These are phyloP conservation scores for Disparrhopalites patrizii DNA, from an alignment of 2,888 invertebrate species.

Conservation along the genomic window DNA sequence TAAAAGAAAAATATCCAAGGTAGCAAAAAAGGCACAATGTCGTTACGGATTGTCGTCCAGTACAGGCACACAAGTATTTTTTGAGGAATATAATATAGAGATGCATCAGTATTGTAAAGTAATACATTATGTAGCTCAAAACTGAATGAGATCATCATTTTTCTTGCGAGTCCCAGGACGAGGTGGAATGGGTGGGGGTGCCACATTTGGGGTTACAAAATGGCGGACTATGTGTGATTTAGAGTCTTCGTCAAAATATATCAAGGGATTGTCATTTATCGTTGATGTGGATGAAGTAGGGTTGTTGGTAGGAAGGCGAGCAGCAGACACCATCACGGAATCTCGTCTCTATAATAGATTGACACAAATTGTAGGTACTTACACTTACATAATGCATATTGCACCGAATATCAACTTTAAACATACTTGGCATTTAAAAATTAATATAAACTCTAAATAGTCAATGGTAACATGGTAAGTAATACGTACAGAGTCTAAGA, in stretches of 20 bases:
- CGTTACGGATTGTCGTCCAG: no score
- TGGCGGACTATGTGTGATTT: not conserved
- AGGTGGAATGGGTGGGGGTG: not conserved
- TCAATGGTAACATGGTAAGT: not conserved
- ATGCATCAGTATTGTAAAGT: no score
- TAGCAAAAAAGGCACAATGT: no score
- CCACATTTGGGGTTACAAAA: not conserved
- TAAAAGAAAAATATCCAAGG: no score
- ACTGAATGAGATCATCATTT: conserved; percentile 13
- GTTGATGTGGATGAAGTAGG: no score
- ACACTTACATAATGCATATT: not conserved
- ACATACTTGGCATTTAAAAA: no score
- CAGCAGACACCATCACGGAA: no score
- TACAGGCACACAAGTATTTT: no score
- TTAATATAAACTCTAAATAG: no score
- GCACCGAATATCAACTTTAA: not conserved
- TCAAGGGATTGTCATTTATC: not conserved
- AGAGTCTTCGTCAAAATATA: not conserved
- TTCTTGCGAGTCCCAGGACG: not conserved
- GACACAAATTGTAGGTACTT: no score
- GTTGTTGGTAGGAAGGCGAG: no score
- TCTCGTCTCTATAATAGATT: not conserved
- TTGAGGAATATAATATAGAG: no score
- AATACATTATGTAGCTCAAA: not conserved
- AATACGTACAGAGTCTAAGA: conserved; percentile 7